A percentile compares a stretch with the other conserved stretches of the same genome.
Evolutionary conservation across 2,113 vertebrate genomes (phyloP).

Genomic region (Alces alces): DNA sequence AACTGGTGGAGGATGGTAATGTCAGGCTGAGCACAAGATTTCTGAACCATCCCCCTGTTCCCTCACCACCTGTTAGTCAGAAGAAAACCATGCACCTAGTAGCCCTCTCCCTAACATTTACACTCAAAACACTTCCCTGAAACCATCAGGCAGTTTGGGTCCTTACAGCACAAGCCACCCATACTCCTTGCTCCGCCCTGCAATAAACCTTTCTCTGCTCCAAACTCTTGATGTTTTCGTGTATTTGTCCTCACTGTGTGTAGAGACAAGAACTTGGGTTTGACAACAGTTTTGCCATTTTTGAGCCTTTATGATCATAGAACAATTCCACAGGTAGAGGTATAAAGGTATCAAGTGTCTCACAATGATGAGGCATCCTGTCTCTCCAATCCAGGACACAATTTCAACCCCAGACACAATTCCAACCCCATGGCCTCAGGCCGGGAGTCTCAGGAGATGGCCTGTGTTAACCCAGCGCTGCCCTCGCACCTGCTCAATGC

Average conservation of each 20-base stretch:
- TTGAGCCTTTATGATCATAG: neutral
- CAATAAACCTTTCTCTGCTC: neutral
- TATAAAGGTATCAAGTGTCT: neutral
- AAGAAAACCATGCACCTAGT: neutral
- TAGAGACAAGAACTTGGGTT: neutral
- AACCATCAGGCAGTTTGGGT: neutral
- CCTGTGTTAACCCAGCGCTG: neutral
- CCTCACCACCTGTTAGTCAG: neutral
- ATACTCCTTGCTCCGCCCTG: neutral
- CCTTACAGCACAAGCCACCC: neutral
- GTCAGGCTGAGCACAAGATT: neutral
- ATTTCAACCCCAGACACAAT: too few species aligned
- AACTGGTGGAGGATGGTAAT: neutral
- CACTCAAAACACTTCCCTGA: neutral
- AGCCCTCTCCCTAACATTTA: neutral
- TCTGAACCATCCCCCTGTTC: neutral
- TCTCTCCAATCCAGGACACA: neutral
- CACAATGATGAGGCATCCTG: neutral
- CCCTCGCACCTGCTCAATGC: rapidly evolving
- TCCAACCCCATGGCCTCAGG: neutral
- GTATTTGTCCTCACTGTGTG: neutral
- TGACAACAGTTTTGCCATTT: neutral
- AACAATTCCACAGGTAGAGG: neutral
- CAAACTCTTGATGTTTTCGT: neutral
- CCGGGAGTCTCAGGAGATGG: neutral